Evolutionary conservation across 1,140 invertebrate species (phyloP).

Genomic region (Liolophura sinensis): DNA sequence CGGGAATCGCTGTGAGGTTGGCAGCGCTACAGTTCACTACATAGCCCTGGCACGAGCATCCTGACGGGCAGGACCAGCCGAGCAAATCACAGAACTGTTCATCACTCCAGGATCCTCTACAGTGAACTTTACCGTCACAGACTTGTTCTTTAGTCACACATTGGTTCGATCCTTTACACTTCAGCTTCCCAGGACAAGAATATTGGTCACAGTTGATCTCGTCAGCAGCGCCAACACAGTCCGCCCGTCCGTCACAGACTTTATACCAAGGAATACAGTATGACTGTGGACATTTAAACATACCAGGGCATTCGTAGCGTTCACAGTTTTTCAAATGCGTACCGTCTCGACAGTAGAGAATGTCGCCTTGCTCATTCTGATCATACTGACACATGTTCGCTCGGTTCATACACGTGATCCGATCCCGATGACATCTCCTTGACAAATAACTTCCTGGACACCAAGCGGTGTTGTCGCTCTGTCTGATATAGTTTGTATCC

Average conservation of each 20-base stretch:
- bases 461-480: not conserved
- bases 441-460: not conserved
- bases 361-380: not conserved
- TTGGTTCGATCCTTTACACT: not conserved
- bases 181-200: slow-evolving; percentile 1
- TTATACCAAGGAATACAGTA: slow-evolving; percentile 7
- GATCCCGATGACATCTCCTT: not conserved
- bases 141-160: slow-evolving; percentile 4
- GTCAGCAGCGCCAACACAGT: slow-evolving; percentile 1
- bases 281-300: slow-evolving; percentile 8
- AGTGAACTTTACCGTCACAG: slow-evolving; percentile 7
- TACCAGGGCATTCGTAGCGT: slow-evolving; percentile 4
- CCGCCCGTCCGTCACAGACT: slow-evolving; percentile 4
- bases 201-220: not conserved
- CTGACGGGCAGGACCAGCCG: not conserved
- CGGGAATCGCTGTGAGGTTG: not conserved
- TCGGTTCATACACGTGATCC: slow-evolving; percentile 2
- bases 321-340: slow-evolving; percentile 6
- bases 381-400: slow-evolving; percentile 2
- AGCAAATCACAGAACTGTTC: slow-evolving; percentile 9
- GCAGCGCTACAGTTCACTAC: not conserved
- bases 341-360: not conserved
- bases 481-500: not conserved
- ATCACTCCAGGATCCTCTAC: not conserved
- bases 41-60: not conserved